These are phyloP conservation scores for Heliopora coerulea DNA, from an alignment of 92 coral and sea anemone species.

Conservation along the genomic window DNA sequence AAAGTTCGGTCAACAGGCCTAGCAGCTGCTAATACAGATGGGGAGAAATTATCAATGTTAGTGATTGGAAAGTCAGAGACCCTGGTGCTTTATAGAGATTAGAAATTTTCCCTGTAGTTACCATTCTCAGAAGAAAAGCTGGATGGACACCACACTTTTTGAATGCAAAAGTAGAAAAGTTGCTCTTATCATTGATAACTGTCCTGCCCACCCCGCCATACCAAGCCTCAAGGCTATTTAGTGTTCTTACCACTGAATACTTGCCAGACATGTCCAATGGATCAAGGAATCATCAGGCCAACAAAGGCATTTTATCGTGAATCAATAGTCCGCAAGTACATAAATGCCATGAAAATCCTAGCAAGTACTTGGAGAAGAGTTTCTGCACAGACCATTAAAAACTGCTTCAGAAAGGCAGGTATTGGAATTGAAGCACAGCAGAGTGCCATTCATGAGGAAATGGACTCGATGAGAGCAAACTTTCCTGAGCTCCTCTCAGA, in stretches of 20 bases:
- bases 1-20: constrained; percentile 25
- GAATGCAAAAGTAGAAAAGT: constrained; percentile 10
- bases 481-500: too few species aligned
- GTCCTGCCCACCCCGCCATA: constrained; percentile 6
- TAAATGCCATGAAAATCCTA: constrained; percentile 33
- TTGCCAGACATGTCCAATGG: constrained; percentile 22
- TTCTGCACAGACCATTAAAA: too few species aligned
- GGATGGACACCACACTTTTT: constrained; percentile 6
- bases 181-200: constrained; percentile 22
- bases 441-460: too few species aligned
- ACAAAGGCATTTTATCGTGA: constrained; percentile 1
- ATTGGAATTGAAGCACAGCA: too few species aligned
- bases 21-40: constrained; percentile 10
- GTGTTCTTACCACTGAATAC: background rate
- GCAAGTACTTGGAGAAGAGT: too few species aligned
- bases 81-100: constrained; percentile 14
- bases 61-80: constrained; percentile 36
- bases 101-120: constrained; percentile 36
- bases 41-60: constrained; percentile 37
- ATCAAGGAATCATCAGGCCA: constrained; percentile 24
- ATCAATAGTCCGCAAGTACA: constrained; percentile 28
- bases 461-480: too few species aligned
- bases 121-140: constrained; percentile 23
- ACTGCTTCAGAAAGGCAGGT: too few species aligned
- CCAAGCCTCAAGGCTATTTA: constrained; percentile 5